These are phyloP conservation scores for Emys orbicularis DNA, from an alignment of 2,797 vertebrate species.

Conservation along the genomic window DNA sequence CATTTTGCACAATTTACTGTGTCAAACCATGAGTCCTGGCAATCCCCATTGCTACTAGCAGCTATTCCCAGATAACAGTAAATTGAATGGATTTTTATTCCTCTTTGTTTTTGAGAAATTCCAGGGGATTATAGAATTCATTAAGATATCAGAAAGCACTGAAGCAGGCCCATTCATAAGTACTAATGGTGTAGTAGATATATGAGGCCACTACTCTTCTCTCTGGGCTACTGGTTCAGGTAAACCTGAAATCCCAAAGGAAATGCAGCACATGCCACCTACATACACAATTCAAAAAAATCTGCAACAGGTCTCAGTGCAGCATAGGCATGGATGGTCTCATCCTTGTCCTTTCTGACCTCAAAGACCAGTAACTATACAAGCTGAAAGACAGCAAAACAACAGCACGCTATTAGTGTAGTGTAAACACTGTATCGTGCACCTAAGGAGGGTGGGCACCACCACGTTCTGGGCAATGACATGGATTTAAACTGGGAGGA, in stretches of 20 bases:
- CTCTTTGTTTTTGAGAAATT: neutral
- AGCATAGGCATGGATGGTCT: neutral
- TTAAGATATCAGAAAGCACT: accelerated
- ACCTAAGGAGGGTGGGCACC: accelerated
- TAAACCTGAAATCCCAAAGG: neutral
- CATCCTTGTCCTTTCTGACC: neutral
- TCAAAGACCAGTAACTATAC: neutral
- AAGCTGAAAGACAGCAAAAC: neutral
- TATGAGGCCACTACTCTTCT: neutral
- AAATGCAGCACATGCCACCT: accelerated
- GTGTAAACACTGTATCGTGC: neutral
- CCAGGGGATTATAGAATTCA: accelerated
- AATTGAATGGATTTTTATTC: accelerated
- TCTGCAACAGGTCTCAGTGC: neutral
- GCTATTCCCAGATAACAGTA: neutral
- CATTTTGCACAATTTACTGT: neutral
- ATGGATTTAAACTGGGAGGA: neutral
- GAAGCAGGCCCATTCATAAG: accelerated
- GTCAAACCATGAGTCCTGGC: too few relatives aligned
- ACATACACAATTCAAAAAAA: neutral
- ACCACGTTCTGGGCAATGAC: neutral
- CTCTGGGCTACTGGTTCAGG: neutral
- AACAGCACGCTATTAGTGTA: neutral
- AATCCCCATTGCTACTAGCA: neutral
- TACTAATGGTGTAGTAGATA: accelerated